Percentiles rank a stretch among this genome's conserved stretches.
Evolutionary conservation across 2,113 vertebrate genomes (phyloP).

Genomic region (Solea solea): DNA sequence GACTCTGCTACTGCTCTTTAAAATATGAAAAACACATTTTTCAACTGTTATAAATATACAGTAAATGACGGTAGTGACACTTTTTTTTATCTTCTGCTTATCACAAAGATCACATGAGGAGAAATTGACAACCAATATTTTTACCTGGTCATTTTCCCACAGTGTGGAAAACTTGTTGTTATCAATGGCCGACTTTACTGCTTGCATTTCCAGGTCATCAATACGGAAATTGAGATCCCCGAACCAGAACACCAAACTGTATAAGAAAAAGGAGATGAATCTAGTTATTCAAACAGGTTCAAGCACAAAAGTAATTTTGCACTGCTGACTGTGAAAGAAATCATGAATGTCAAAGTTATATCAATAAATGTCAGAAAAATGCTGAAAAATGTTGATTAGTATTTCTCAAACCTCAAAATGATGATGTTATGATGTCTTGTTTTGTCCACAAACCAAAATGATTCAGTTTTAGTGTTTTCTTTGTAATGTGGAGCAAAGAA

Average conservation of each 20-base stretch:
- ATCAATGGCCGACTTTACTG: conserved; percentile 93
- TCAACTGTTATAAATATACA: no score
- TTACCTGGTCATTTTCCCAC: conserved; percentile 98
- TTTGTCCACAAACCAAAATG: no score
- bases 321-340: not conserved
- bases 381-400: no score
- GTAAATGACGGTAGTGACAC: no score
- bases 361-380: no score
- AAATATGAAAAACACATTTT: no score
- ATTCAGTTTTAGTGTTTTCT: no score
- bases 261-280: conserved; percentile 9
- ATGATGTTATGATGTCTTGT: no score
- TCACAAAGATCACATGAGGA: not conserved
- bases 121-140: not conserved
- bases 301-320: not conserved
- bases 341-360: no score
- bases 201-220: conserved; percentile 92
- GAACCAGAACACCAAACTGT: conserved; percentile 97
- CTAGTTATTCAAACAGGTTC: not conserved
- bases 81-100: not conserved
- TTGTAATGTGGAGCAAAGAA: no score
- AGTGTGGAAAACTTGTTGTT: conserved; percentile 87
- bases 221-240: conserved; percentile 99
- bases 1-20: no score
- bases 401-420: no score